These are phyloP conservation scores for Aviceda subcristata DNA, from an alignment of 2,113 vertebrate genomes.

Conservation along the genomic window DNA sequence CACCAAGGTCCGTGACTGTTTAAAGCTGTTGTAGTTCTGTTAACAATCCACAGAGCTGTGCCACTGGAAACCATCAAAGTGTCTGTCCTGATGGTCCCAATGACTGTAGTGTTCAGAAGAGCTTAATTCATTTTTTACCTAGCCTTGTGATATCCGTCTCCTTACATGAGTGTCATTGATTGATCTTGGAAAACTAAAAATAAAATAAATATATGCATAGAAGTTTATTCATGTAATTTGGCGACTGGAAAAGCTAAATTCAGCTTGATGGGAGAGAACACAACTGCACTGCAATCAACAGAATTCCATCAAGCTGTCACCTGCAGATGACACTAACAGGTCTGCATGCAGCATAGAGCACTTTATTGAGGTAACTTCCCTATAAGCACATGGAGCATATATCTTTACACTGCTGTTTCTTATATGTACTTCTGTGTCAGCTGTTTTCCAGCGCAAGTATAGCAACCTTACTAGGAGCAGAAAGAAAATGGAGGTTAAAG, in stretches of 20 bases:
- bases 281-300: constrained; percentile 4
- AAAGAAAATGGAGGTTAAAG: background rate
- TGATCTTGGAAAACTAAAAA: constrained; percentile 40
- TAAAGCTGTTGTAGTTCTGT: background rate
- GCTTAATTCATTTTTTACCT: background rate
- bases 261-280: constrained; percentile 1
- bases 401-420: background rate
- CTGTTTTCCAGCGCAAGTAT: background rate
- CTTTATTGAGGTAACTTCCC: background rate
- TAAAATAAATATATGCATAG: constrained; percentile 11
- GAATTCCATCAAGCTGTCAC: background rate
- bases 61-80: background rate
- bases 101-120: background rate
- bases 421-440: background rate
- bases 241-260: constrained; percentile 27
- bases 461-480: background rate
- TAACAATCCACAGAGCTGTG: background rate
- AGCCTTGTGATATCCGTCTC: background rate
- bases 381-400: background rate
- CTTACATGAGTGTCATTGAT: constrained; percentile 18
- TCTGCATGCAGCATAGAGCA: background rate
- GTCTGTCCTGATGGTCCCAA: background rate
- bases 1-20: background rate
- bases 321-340: background rate
- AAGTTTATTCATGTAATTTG: constrained; percentile 16